Conservation (phyloP, 2,888 invertebrate species). For the Acleris cristana region DNA sequence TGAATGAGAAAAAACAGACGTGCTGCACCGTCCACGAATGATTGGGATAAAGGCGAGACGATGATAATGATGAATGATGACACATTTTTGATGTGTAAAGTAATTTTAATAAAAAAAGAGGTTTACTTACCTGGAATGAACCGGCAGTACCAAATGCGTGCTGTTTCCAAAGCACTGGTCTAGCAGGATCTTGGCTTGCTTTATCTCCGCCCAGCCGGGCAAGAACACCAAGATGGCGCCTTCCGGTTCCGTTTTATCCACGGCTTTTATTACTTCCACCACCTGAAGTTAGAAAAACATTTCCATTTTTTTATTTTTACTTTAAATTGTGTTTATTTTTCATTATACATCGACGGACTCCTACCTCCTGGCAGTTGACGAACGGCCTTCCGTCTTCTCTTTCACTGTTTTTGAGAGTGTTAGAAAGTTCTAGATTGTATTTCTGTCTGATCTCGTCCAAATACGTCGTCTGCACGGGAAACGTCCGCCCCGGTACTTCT, state of each 20-base stretch:
- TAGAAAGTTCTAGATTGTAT: conserved; percentile 52
- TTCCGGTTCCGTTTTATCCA: conserved; percentile 82
- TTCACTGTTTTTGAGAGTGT: conserved; percentile 57
- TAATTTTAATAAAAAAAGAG: too few species aligned
- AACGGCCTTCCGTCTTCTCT: conserved; percentile 67
- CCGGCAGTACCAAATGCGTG: conserved; percentile 72
- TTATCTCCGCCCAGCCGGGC: conserved; percentile 90
- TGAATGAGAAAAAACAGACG: too few species aligned
- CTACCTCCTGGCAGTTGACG: conserved; percentile 78
- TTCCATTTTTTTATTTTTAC: not conserved
- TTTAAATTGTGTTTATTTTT: too few species aligned
- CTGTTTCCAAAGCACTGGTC: conserved; percentile 55
- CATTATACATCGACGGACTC: too few species aligned
- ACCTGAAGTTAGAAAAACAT: conserved; percentile 55
- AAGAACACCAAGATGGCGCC: conserved; percentile 90
- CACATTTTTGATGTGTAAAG: too few species aligned
- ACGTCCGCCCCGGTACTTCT: conserved; percentile 83
- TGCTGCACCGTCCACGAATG: too few species aligned
- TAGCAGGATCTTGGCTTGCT: conserved; percentile 74
- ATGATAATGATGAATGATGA: too few species aligned
- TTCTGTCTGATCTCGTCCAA: conserved; percentile 77
- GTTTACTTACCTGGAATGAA: conserved; percentile 81
- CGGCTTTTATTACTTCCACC: conserved; percentile 79
- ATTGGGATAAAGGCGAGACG: too few species aligned
- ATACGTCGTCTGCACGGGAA: conserved; percentile 84